Evolutionary conservation across 2,113 vertebrate genomes (phyloP).

Genomic region (Saccopteryx leptura): DNA sequence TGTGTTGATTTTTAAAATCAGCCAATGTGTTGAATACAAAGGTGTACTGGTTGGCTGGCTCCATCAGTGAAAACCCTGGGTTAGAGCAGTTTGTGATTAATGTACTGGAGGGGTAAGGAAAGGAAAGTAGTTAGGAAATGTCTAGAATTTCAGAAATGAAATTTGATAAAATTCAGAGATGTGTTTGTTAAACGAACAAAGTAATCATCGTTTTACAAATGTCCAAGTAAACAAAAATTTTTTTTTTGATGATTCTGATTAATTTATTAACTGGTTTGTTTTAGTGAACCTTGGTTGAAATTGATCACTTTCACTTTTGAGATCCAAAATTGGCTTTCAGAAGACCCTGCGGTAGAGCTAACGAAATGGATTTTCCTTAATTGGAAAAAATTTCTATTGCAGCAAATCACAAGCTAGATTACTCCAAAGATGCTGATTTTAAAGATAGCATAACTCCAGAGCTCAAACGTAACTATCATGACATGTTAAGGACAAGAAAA

Average conservation of each 20-base stretch:
- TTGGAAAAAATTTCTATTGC: constrained; percentile 66
- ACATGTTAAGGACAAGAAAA: constrained; percentile 26
- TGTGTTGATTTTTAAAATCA: constrained; percentile 10
- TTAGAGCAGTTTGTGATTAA: not conserved
- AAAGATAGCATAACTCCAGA: constrained; percentile 6
- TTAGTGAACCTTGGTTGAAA: constrained; percentile 35
- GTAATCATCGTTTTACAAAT: constrained; percentile 33
- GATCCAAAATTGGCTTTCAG: constrained; percentile 38
- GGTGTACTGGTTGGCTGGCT: not conserved
- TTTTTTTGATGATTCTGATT: constrained; percentile 26
- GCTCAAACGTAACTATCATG: not conserved
- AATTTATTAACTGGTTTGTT: constrained; percentile 49
- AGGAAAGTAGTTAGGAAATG: not conserved
- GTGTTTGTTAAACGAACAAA: not conserved
- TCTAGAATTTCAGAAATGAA: not conserved
- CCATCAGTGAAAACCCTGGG: not conserved
- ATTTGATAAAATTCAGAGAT: constrained; percentile 16
- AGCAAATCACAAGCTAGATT: constrained; percentile 52
- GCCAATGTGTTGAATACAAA: not conserved
- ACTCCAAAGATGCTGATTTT: constrained; percentile 55
- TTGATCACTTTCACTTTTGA: constrained; percentile 29
- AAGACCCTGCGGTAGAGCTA: constrained; percentile 47
- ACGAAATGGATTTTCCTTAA: constrained; percentile 70
- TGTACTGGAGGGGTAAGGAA: not conserved
- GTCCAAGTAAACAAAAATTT: constrained; percentile 6